Base-by-base conservation (phyloP, 1,140 invertebrate species). In the Megalopta genalis region DNA sequence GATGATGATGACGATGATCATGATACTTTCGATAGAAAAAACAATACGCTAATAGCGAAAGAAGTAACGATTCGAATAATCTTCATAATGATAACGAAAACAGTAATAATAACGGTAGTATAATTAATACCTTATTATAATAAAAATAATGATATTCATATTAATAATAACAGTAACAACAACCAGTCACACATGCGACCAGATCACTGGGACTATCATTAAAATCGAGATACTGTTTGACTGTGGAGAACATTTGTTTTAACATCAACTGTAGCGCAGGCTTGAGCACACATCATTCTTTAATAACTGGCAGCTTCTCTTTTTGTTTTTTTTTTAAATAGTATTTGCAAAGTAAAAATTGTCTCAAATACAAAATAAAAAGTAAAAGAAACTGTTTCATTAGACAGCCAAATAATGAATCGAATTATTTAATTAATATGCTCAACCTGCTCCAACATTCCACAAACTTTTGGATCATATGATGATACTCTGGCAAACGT, bases 71-170 rank as follows among this genome's bases (percentile, higher is more conserved):
- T 57, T 57, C 54, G n/a, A 57, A 57, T 57, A 57, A 57, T 42
- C 39, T 68, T 75, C 68, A 76, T 54, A 65, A 49, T 54, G 49
- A 82, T 27, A 46, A 37, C 21, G 27, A 77, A 65, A 73, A 70
- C 70, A 67, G 59, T 52, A 84, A 81, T 70, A 57, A 72, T 75
- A 63, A 72, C 59, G 65, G 12, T 67, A 67, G 63, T 73, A 49
- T 59, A 32, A 64, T 37, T 32, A 46, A 63, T 64, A 64, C 18
- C 68, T 60, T 70, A 70, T 32, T 23, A 21, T 63, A 73, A n/a
- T 72, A 72, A 73, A 64, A 64, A 63, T 57, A 74, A 23, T 37
- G 49, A 74, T 64, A 74, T 39, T 54, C 52, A 64, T 65, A 74
- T 25, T 57, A 16, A 67, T 79, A 79, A 67, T 74, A 62, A 52